A percentile compares a stretch with the other conserved stretches of the same genome.
Conservation (phyloP, 1,140 invertebrate genomes). For the Trialeurodes vaporariorum region DNA sequence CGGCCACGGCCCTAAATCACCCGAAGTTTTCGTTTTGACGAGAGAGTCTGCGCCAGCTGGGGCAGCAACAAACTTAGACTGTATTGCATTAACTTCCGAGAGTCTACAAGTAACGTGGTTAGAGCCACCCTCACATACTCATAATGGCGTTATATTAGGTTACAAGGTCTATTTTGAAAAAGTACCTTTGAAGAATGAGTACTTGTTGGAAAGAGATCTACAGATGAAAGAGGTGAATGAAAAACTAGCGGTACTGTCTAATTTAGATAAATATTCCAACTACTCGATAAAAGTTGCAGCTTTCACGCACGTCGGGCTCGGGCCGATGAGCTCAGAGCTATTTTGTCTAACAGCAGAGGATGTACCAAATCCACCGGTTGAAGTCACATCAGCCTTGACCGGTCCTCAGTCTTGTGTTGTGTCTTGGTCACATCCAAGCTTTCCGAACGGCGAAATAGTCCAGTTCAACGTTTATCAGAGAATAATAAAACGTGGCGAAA, state of each 20-base stretch:
- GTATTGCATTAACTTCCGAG: constrained; percentile 37
- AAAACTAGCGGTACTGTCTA: constrained; percentile 7
- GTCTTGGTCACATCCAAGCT: constrained; percentile 36
- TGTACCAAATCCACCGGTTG: constrained; percentile 40
- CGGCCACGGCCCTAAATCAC: constrained; percentile 67
- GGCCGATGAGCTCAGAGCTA: constrained; percentile 2
- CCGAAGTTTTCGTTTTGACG: constrained; percentile 57
- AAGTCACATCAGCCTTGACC: constrained; percentile 37
- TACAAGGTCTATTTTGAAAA: constrained; percentile 48
- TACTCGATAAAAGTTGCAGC: constrained; percentile 7
- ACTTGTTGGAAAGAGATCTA: constrained; percentile 4
- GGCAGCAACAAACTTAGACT: constrained; percentile 37
- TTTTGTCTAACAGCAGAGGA: constrained; percentile 10
- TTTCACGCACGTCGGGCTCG: constrained; percentile 7
- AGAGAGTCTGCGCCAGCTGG: constrained; percentile 56
- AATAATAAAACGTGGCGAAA: constrained; percentile 30
- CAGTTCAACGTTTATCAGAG: constrained; percentile 37
- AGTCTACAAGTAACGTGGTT: constrained; percentile 26
- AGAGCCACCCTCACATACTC: constrained; percentile 36
- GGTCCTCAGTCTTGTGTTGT: constrained; percentile 36
- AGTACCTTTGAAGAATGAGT: constrained; percentile 36
- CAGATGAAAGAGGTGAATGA: not conserved
- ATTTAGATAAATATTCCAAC: constrained; percentile 9
- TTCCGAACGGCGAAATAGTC: constrained; percentile 39
- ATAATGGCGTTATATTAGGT: constrained; percentile 42